These are phyloP conservation scores for Latrodectus geometricus DNA, from an alignment of 1,140 invertebrate genomes.

Conservation along the genomic window DNA sequence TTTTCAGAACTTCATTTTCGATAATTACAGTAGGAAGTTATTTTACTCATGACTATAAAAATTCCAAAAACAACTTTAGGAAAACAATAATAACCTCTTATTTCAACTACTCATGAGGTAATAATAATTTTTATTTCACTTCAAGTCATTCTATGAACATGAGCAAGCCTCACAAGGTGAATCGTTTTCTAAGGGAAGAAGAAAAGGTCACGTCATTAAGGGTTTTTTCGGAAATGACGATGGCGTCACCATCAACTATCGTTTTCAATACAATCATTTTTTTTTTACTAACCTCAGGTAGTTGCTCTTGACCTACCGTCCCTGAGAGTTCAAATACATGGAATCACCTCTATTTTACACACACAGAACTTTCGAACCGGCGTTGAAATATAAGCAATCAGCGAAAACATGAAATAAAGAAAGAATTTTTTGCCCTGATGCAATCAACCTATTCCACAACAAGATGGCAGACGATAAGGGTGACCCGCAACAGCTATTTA, in stretches of 20 bases:
- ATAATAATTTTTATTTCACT: not conserved
- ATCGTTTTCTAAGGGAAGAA: not conserved
- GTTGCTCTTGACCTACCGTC: not conserved
- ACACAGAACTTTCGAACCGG: not conserved
- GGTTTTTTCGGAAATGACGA: not conserved
- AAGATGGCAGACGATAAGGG: not conserved
- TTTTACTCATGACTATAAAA: no score
- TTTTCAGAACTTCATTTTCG: no score
- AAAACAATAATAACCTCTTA: not conserved
- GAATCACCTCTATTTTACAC: not conserved
- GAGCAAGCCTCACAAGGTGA: not conserved
- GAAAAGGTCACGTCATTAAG: not conserved
- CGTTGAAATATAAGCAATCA: not conserved
- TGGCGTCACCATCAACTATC: not conserved
- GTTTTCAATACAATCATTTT: not conserved
- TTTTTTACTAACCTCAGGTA: not conserved
- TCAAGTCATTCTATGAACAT: not conserved
- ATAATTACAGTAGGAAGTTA: no score
- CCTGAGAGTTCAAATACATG: not conserved
- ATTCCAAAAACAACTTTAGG: not conserved
- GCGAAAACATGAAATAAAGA: not conserved
- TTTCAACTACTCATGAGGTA: not conserved
- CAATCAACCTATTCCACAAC: not conserved
- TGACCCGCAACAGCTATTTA: not conserved
- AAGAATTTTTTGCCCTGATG: not conserved